Conservation (phyloP, 1,140 invertebrate genomes). For the Diabrotica undecimpunctata region DNA sequence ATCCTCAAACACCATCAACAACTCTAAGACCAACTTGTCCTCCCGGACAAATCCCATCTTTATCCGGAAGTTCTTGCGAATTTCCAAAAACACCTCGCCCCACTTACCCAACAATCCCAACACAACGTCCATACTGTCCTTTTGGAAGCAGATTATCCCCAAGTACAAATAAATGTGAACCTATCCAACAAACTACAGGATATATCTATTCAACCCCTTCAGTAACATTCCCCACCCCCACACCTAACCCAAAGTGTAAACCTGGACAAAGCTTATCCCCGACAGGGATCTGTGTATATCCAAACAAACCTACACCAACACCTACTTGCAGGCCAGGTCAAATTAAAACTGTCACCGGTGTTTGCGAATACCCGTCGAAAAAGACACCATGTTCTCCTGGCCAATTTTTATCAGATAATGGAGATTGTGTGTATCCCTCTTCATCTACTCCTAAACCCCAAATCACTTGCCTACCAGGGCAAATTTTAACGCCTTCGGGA, state of each 20-base stretch:
- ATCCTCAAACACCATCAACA: not conserved
- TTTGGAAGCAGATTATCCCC: not conserved
- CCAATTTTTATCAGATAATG: too few species aligned
- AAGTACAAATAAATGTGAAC: not conserved
- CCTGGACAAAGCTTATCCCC: not conserved
- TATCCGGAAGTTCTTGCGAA: not conserved
- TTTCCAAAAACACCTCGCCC: not conserved
- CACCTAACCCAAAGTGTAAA: not conserved
- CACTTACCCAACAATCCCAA: not conserved
- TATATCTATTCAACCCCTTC: not conserved
- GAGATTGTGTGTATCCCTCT: too few species aligned
- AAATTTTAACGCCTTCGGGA: too few species aligned
- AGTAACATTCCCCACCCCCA: not conserved
- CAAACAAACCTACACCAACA: not conserved
- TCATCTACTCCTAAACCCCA: too few species aligned
- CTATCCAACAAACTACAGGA: not conserved
- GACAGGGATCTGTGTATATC: constrained; percentile 10
- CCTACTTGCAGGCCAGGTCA: constrained; percentile 15
- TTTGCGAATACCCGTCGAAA: constrained; percentile 3
- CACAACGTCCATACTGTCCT: not conserved
- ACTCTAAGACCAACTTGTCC: not conserved
- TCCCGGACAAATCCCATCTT: not conserved
- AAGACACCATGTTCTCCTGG: not conserved
- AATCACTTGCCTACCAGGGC: too few species aligned
- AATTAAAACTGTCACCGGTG: not conserved